Conservation (phyloP, 2,113 vertebrate genomes). For the Synchiropus splendidus region DNA sequence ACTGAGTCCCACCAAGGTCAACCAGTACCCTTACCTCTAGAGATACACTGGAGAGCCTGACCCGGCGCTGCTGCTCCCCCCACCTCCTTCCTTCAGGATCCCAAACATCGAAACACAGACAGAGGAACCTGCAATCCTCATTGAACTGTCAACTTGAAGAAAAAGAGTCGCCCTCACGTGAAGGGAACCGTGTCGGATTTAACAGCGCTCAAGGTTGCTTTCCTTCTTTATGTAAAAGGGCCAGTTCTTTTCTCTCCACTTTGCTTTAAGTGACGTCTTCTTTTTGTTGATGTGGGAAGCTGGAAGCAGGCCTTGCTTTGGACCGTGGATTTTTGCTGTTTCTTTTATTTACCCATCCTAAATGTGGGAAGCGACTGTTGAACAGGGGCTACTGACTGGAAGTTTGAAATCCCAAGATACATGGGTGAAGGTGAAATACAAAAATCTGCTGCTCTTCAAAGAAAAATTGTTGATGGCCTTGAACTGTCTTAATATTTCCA, state of each 20-base stretch:
- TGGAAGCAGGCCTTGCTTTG: slow-evolving; percentile 33
- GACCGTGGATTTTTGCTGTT: slow-evolving; percentile 38
- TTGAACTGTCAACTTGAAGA: slow-evolving; percentile 69
- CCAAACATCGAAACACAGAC: slow-evolving; percentile 48
- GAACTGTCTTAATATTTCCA: slow-evolving; percentile 76
- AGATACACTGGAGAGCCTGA: slow-evolving; percentile 66
- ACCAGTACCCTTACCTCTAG: slow-evolving; percentile 99
- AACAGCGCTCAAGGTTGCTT: slow-evolving; percentile 37
- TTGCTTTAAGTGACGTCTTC: slow-evolving; percentile 25
- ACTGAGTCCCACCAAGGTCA: slow-evolving; percentile 98
- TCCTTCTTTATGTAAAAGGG: slow-evolving; percentile 43
- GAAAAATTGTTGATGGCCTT: slow-evolving; percentile 72
- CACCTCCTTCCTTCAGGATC: slow-evolving; percentile 31
- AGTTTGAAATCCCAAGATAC: slow-evolving; percentile 45
- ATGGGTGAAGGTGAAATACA: slow-evolving; percentile 64
- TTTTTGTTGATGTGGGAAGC: slow-evolving; percentile 38
- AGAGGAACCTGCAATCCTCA: slow-evolving; percentile 60
- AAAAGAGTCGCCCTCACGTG: slow-evolving; percentile 28
- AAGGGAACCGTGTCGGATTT: slow-evolving; percentile 28
- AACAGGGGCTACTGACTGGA: slow-evolving; percentile 62
- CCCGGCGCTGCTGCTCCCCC: slow-evolving; percentile 47
- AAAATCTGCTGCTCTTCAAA: slow-evolving; percentile 78
- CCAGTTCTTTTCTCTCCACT: slow-evolving; percentile 47
- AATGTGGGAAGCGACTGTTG: slow-evolving; percentile 53
- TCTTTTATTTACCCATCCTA: slow-evolving; percentile 36